These are phyloP conservation scores for Oryzias celebensis DNA, from an alignment of 2,113 vertebrate species.

Conservation along the genomic window DNA sequence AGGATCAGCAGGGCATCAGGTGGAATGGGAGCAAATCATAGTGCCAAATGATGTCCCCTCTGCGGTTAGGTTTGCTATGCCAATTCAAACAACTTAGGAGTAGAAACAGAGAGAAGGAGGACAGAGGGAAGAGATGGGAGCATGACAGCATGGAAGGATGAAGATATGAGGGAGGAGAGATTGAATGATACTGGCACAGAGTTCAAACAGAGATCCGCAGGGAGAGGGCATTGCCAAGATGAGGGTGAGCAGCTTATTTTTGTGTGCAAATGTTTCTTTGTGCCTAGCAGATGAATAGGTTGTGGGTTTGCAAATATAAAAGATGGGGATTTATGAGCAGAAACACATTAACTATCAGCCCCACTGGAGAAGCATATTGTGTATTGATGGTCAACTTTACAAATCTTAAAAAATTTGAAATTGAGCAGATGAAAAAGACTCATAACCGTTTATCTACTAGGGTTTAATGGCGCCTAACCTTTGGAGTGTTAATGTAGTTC, in stretches of 20 bases:
- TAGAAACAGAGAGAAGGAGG: slow-evolving; percentile 6
- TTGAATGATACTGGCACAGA: slow-evolving; percentile 47
- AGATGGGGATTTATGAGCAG: slow-evolving; percentile 14
- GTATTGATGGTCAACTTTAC: not conserved
- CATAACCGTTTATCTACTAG: no score
- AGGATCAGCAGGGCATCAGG: slow-evolving; percentile 39
- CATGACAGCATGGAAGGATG: slow-evolving; percentile 45
- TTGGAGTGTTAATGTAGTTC: no score
- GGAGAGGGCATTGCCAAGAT: slow-evolving; percentile 42
- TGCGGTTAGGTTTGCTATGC: slow-evolving; percentile 43
- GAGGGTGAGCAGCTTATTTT: slow-evolving; percentile 11
- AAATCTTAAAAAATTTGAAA: no score
- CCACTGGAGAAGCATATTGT: slow-evolving; percentile 5
- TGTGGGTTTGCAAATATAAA: slow-evolving; percentile 4
- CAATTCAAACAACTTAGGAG: slow-evolving; percentile 59
- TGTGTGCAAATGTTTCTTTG: slow-evolving; percentile 11
- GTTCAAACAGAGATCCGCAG: slow-evolving; percentile 34
- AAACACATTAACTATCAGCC: slow-evolving; percentile 18
- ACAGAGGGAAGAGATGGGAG: slow-evolving; percentile 33
- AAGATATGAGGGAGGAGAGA: slow-evolving; percentile 49
- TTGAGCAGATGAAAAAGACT: no score
- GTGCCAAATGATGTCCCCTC: slow-evolving; percentile 53
- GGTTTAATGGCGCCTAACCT: no score
- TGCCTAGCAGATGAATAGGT: slow-evolving; percentile 1
- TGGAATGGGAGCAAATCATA: slow-evolving; percentile 34